phyloP scores from a whole-genome alignment of 2,888 invertebrate species.

The Anthophora plumipes region DNA sequence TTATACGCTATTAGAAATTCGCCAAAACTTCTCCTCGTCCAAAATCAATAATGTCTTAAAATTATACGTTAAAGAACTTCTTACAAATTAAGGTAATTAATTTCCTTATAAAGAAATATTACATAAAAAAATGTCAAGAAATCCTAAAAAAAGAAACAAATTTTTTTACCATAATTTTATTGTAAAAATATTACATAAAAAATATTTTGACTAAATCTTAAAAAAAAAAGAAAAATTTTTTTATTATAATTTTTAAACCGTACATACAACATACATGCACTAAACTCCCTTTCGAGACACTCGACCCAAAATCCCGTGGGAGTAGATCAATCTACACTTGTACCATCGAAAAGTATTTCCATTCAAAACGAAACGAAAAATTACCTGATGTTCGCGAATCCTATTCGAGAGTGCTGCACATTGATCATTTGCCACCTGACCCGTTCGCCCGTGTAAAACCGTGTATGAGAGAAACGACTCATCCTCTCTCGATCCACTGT shows the following conservation, averaged over 20 bases:
- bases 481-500: slow-evolving; percentile 45
- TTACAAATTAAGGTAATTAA: too few species aligned
- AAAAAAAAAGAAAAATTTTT: not conserved
- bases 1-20: not conserved
- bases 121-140: not conserved
- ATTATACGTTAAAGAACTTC: too few species aligned
- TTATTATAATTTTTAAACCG: too few species aligned
- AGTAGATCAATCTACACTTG: not conserved
- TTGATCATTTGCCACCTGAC: slow-evolving; percentile 83
- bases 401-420: slow-evolving; percentile 79
- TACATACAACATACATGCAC: not conserved
- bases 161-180: not conserved
- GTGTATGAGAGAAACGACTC: slow-evolving; percentile 74
- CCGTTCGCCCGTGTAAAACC: slow-evolving; percentile 79
- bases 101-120: not conserved
- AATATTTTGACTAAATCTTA: too few species aligned
- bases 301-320: not conserved
- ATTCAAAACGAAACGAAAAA: not conserved
- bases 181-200: not conserved
- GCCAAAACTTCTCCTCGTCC: not conserved
- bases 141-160: not conserved
- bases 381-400: slow-evolving; percentile 81
- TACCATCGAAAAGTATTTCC: not conserved
- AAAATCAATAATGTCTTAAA: too few species aligned
- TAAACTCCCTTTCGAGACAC: not conserved